Base-by-base conservation (phyloP, 1,140 invertebrate species). In the Pemphigus obesinymphae region DNA sequence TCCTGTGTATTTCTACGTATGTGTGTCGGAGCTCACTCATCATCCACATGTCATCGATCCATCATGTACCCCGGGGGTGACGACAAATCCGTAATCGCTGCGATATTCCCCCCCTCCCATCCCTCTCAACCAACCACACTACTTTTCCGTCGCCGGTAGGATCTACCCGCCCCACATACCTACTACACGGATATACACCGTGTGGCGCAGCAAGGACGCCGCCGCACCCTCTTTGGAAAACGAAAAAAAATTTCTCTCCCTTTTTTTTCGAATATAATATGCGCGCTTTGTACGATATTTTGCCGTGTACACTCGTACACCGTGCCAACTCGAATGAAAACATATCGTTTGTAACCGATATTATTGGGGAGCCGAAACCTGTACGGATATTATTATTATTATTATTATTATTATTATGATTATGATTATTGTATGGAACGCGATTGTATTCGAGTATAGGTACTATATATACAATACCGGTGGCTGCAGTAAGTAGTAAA, bases 31-130 rank as follows among this genome's bases (percentile, higher is more conserved):
- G 50, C 75, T 78, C 75, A 78, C 75, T 78, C 75, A 78, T 78
- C 75, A 63, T 80, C 76, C 37, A 37, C 76, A 31, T 61, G 76
- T 80, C 76, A 58, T 80, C 76, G 76, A 80, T 80, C 76, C 76
- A 80, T 80, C 76, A 80, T 73, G 43, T 50, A 31, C 43, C 23
- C 70, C 15, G 70, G 70, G 70, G 43, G 76, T 45, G 76, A 61
- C 76, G 76, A 80, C 76, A 80, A 80, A 80, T 80, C 76, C 76
- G 76, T 80, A 78, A 78, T 78, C 73, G 73, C 50, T 37, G 37
- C 53, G 53, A 80, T 61, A 63, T 80, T 34, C n/a, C 20, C 29
- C 61, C 53, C 53, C 48, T 48, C 70, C 72, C 48, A 20, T 23
- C 31, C 76, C 40, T 63, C 29, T 20, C 61, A 26, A 15, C 66